phyloP scores from a whole-genome alignment of 2,797 vertebrate species.

The Apogon talboti region DNA sequence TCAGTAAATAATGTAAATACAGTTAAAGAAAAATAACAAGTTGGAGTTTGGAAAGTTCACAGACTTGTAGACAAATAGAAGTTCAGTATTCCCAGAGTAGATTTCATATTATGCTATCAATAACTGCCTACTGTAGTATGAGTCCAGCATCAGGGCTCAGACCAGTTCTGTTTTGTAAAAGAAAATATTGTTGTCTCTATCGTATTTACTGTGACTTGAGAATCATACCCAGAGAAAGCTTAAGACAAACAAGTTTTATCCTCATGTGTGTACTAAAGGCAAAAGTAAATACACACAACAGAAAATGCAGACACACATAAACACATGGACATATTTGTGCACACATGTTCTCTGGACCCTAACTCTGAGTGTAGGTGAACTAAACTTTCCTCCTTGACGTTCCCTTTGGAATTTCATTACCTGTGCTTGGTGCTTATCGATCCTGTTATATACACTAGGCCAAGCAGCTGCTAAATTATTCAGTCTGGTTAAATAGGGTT shows the following conservation, averaged over 20 bases:
- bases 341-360: background rate
- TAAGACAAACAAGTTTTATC: no score
- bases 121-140: no score
- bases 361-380: slow-evolving; percentile 51
- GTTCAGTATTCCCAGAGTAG: no score
- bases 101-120: no score
- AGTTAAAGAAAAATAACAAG: slow-evolving; percentile 1
- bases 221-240: no score
- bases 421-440: slow-evolving; percentile 82
- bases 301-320: background rate
- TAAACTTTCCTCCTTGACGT: slow-evolving; percentile 65
- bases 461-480: slow-evolving; percentile 86
- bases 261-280: no score
- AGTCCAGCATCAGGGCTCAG: no score
- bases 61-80: no score
- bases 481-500: slow-evolving; percentile 86
- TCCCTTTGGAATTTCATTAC: slow-evolving; percentile 82
- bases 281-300: no score
- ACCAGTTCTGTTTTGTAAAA: no score
- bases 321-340: background rate
- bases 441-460: slow-evolving; percentile 84
- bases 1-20: slow-evolving; percentile 1
- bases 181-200: no score
- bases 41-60: background rate
- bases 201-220: no score